phyloP scores from a whole-genome alignment of 2,113 vertebrate species.

The Strigops habroptila region DNA sequence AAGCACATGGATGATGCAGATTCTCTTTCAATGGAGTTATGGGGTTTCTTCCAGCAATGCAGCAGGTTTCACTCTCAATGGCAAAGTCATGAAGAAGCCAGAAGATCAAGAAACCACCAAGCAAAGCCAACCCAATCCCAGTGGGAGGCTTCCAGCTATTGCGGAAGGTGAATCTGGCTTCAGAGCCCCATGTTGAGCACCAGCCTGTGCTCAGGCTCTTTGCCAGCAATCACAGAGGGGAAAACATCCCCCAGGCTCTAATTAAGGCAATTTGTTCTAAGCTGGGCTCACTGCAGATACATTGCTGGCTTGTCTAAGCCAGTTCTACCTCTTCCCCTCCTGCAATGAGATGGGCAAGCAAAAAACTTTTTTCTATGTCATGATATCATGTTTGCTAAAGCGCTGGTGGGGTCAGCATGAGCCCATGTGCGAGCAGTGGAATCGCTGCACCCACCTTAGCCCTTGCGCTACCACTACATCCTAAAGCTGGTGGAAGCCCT shows the following conservation, averaged over 20 bases:
- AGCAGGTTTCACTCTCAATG: accelerated
- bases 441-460: accelerated
- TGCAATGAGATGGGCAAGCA: background rate
- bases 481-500: background rate
- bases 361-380: background rate
- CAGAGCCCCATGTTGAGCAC: background rate
- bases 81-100: background rate
- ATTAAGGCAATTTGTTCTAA: background rate
- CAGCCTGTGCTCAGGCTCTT: background rate
- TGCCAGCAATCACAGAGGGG: background rate
- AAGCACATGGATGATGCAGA: accelerated
- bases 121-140: background rate
- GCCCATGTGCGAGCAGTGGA: background rate
- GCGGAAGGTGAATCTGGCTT: background rate
- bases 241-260: background rate
- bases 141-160: background rate
- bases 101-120: background rate
- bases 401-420: accelerated
- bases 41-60: background rate
- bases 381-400: background rate
- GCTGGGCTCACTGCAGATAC: background rate
- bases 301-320: background rate
- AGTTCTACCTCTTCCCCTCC: background rate
- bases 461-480: background rate
- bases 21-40: too few species aligned